Evolutionary conservation across 2,113 vertebrate genomes (phyloP).

Genomic region (Columba livia): DNA sequence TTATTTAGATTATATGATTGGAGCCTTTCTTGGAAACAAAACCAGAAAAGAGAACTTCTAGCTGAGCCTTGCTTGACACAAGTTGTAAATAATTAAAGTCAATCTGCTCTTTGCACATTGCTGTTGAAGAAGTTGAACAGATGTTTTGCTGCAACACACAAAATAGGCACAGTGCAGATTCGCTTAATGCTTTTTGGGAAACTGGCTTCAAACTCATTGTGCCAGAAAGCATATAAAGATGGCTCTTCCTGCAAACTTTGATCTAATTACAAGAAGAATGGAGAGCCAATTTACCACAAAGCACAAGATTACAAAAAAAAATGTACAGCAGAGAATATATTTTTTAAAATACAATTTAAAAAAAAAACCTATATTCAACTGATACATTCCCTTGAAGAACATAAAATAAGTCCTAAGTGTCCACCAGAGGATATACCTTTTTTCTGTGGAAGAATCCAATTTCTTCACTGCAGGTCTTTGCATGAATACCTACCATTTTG

Average conservation of each 20-base stretch:
- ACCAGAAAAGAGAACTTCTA: not conserved
- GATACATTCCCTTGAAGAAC: not conserved
- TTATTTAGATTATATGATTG: not conserved
- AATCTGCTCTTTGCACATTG: not conserved
- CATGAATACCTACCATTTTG: not conserved
- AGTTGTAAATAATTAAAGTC: constrained; percentile 8
- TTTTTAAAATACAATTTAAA: not conserved
- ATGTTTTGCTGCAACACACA: not conserved
- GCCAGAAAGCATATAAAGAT: not conserved
- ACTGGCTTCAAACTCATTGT: not conserved
- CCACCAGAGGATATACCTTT: not conserved
- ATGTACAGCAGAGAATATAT: not conserved
- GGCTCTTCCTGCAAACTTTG: not conserved
- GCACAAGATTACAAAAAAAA: not conserved
- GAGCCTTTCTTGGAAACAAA: not conserved
- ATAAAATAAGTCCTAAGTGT: not conserved
- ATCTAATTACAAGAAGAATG: not conserved
- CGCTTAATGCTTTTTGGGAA: not conserved
- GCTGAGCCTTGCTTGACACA: not conserved
- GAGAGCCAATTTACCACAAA: not conserved
- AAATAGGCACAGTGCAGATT: not conserved
- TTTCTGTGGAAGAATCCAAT: not conserved
- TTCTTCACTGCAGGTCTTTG: not conserved
- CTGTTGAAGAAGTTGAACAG: not conserved
- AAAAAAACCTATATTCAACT: not conserved